A percentile compares a stretch with the other conserved stretches of the same genome.
These are phyloP conservation scores for Callyntrura sp. DNA, from an alignment of 2,888 invertebrate species.

Conservation along the genomic window DNA sequence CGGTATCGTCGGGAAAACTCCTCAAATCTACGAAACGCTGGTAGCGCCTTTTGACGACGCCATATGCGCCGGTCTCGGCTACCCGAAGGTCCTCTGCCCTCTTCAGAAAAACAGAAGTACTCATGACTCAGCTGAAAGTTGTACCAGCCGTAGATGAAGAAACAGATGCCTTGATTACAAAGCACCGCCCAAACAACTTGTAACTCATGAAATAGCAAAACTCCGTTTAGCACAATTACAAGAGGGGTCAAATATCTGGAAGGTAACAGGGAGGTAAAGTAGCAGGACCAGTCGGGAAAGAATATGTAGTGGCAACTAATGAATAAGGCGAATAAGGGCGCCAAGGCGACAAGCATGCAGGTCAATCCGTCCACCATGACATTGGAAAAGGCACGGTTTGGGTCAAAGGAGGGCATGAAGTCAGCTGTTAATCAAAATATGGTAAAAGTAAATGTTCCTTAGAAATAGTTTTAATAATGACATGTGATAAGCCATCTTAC, in stretches of 20 bases:
- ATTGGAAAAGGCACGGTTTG: slow-evolving; percentile 28
- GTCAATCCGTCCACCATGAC: slow-evolving; percentile 24
- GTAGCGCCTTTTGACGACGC: neutral
- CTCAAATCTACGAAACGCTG: slow-evolving; percentile 38
- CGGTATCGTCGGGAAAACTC: slow-evolving; percentile 12
- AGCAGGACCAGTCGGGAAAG: slow-evolving; percentile 65
- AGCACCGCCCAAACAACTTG: slow-evolving; percentile 58
- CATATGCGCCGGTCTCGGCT: neutral
- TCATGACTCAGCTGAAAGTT: slow-evolving; percentile 1
- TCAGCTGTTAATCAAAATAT: slow-evolving; percentile 7
- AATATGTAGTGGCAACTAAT: slow-evolving; percentile 53
- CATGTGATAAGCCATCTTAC: slow-evolving; percentile 19
- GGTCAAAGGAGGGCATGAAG: slow-evolving; percentile 64
- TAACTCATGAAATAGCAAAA: slow-evolving; percentile 11
- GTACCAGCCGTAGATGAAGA: slow-evolving; percentile 24
- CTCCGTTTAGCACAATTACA: neutral
- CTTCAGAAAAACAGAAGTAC: slow-evolving; percentile 37
- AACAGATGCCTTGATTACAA: neutral
- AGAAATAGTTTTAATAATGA: neutral
- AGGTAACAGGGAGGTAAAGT: slow-evolving; percentile 39
- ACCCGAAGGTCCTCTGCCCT: neutral
- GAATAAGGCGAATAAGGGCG: slow-evolving; percentile 12
- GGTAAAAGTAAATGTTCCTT: too few relatives aligned
- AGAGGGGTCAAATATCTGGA: neutral
- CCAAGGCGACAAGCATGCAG: neutral